Evolutionary conservation across 2,797 vertebrate species (phyloP), one percentile per base, ranked within the genome.

Genomic region (Trematomus bernacchii): DNA sequence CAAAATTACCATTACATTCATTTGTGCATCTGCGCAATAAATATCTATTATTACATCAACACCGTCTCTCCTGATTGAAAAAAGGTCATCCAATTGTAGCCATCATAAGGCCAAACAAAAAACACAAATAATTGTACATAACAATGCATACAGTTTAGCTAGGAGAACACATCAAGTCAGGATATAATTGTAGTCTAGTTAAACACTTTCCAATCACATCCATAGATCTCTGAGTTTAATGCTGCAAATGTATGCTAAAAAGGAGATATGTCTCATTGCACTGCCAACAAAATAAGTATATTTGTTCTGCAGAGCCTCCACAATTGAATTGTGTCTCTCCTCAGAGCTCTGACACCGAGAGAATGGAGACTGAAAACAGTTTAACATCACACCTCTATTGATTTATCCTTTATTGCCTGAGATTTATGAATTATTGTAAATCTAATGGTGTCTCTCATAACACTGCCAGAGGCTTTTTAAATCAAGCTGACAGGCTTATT

Each of bases 391-490:
- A 85, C 77, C 71, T 76, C 80, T 84, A 91, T 88, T 91, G 89
- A 94, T 94, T 94, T 93, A 90, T 90, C 86, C 79, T 91, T 93
- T 91, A 89, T 91, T 93, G 91, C 90, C 81, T 51, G 73, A 86
- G 89, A 91, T 93, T 93, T 93, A 92, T 93, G 89, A 93, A 93
- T 93, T 93, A 94, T 91, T 91, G 87, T 90, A 90, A 93, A 94
- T 93, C 80, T 91, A 86, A 93, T 83, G 85, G 87, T 91, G 86
- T 92, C 88, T 90, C 90, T 93, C 90, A 92, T 92, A 93, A 90
- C 85, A 85, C 83, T 87, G 82, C 77, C 85, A 85, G 77, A 47
- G 82, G 87, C 86, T 91, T 89, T 92, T 91, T 94, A 94, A 95
- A 94, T 94, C 91, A 94, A 90, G 76, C 75, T 93, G 93, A 93